These are phyloP conservation scores for Thera britannica DNA, from an alignment of 2,888 invertebrate species.

Conservation along the genomic window DNA sequence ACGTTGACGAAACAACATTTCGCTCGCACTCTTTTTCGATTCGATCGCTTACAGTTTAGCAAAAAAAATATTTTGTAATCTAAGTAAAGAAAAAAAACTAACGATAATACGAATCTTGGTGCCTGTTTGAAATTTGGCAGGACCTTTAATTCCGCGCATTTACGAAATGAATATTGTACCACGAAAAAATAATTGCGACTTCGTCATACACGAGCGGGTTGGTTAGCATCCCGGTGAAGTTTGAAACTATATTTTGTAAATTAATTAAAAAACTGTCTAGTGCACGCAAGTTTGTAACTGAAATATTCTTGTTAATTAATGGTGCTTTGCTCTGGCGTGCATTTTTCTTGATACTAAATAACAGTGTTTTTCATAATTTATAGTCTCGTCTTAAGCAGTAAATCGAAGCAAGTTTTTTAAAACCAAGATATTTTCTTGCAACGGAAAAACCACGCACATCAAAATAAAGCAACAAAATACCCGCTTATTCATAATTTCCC, in stretches of 20 bases:
- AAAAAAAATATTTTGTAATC: no score
- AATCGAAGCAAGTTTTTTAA: constrained; percentile 47
- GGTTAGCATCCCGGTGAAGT: constrained; percentile 49
- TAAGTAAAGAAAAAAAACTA: no score
- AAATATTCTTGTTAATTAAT: constrained; percentile 39
- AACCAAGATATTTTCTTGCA: not conserved
- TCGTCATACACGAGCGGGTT: constrained; percentile 48
- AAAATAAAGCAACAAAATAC: not conserved
- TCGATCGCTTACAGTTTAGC: no score
- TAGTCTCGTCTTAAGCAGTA: constrained; percentile 17
- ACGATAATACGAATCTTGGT: no score
- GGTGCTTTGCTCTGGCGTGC: constrained; percentile 20
- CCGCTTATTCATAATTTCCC: not conserved
- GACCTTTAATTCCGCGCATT: not conserved
- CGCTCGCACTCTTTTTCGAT: no score
- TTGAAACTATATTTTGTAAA: constrained; percentile 57
- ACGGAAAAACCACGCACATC: not conserved
- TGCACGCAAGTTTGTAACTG: constrained; percentile 51
- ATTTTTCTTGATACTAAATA: constrained; percentile 28
- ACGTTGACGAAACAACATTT: no score
- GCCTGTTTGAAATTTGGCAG: no score
- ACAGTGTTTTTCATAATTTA: constrained; percentile 32
- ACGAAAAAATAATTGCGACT: constrained; percentile 46
- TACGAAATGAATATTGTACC: not conserved
- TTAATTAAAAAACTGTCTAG: constrained; percentile 61